phyloP scores from a whole-genome alignment of 2,888 invertebrate species.

The Calameuta idolon region DNA sequence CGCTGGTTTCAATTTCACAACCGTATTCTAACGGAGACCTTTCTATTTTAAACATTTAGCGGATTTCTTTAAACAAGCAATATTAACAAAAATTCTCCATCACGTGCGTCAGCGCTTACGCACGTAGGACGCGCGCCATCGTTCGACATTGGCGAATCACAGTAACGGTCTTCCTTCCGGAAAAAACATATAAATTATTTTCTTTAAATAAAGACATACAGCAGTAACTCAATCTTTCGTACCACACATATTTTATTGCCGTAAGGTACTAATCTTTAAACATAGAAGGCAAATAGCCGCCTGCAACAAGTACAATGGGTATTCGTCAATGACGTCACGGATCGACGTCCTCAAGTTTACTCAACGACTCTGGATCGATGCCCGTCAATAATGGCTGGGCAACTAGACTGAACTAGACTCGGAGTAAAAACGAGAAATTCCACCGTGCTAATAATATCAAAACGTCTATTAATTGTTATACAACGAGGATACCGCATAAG shows the following conservation, averaged over 20 bases:
- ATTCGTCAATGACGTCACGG: constrained; percentile 25
- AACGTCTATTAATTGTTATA: neutral
- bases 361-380: constrained; percentile 4
- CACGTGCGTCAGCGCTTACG: constrained; percentile 43
- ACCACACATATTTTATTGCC: neutral
- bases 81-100: constrained; percentile 26
- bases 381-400: neutral
- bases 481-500: neutral
- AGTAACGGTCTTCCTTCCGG: neutral
- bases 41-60: constrained; percentile 8
- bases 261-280: neutral
- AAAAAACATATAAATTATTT: neutral
- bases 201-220: neutral
- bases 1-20: neutral
- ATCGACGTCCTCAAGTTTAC: constrained; percentile 7
- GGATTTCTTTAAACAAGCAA: constrained; percentile 4
- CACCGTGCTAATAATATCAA: neutral
- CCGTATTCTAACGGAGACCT: neutral
- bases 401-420: neutral
- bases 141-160: neutral
- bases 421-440: neutral
- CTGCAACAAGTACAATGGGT: constrained; percentile 55
- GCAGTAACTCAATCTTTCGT: neutral
- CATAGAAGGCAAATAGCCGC: constrained; percentile 27
- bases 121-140: constrained; percentile 25